phyloP scores from a whole-genome alignment of 2,113 vertebrate species.

The Hemiprocne comata region DNA sequence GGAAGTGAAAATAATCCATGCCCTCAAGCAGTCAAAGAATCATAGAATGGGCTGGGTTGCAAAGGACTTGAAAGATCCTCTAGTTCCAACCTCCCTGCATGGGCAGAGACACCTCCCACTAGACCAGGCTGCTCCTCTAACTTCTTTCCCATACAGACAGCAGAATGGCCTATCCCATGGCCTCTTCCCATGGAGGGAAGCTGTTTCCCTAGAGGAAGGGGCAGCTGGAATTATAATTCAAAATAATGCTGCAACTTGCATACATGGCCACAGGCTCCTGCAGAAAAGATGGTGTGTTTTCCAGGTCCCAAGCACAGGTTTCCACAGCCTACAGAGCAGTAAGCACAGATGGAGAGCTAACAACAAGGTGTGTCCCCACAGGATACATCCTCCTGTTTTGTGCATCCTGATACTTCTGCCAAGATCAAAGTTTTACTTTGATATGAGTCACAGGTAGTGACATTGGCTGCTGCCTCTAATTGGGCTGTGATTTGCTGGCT shows the following conservation, averaged over 20 bases:
- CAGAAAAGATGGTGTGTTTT: not conserved
- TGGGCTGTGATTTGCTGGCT: not conserved
- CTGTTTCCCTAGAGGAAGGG: not conserved
- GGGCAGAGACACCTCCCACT: too few species aligned
- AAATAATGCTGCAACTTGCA: not conserved
- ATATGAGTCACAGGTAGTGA: not conserved
- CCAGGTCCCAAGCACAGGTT: not conserved
- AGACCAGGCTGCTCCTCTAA: not conserved
- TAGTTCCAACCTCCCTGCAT: too few species aligned
- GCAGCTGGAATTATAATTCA: not conserved
- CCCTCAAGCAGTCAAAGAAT: not conserved
- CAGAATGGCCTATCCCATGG: not conserved
- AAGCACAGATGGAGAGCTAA: not conserved
- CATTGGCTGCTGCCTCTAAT: not conserved
- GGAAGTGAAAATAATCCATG: not conserved
- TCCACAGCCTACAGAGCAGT: not conserved
- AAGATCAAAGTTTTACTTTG: constrained; percentile 44
- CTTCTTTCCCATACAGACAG: not conserved
- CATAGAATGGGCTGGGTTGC: too few species aligned
- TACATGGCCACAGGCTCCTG: not conserved
- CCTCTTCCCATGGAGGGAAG: not conserved
- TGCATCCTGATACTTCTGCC: constrained; percentile 43
- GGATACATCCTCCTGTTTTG: constrained; percentile 22
- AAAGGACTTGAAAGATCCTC: too few species aligned
- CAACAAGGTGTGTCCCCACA: constrained; percentile 18